Conservation (phyloP, 1,140 invertebrate species). For the Drosophila truncata region DNA sequence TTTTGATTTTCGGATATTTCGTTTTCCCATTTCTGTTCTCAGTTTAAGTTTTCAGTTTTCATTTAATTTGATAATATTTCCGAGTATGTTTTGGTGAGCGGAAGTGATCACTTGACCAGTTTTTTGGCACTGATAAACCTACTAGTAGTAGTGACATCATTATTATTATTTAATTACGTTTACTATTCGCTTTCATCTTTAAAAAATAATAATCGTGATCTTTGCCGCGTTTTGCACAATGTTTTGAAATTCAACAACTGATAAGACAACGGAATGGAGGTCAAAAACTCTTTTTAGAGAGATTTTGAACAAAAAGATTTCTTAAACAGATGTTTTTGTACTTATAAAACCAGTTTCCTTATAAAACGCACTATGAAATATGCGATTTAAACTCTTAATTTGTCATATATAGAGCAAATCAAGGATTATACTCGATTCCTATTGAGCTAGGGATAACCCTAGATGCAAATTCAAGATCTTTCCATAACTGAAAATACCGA, state of each 20-base stretch:
- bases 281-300: neutral
- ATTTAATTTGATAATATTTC: neutral
- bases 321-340: neutral
- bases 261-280: slow-evolving; percentile 16
- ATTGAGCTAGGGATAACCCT: neutral
- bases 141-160: slow-evolving; percentile 14
- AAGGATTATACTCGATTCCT: neutral
- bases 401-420: neutral
- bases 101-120: slow-evolving; percentile 35
- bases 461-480: neutral
- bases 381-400: neutral
- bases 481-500: neutral
- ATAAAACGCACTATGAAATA: neutral
- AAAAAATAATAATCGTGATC: slow-evolving; percentile 14
- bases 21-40: neutral
- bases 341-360: neutral
- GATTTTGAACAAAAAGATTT: neutral
- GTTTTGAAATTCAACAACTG: slow-evolving; percentile 10
- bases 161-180: slow-evolving; percentile 8
- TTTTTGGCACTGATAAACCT: slow-evolving; percentile 22
- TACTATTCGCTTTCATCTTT: neutral
- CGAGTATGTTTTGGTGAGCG: neutral
- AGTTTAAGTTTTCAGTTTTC: neutral
- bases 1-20: slow-evolving; percentile 8
- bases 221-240: slow-evolving; percentile 17